Evolutionary conservation across 2,797 vertebrate species (phyloP), one percentile per base, ranked within the genome.

Genomic region (Malurus splendens): DNA sequence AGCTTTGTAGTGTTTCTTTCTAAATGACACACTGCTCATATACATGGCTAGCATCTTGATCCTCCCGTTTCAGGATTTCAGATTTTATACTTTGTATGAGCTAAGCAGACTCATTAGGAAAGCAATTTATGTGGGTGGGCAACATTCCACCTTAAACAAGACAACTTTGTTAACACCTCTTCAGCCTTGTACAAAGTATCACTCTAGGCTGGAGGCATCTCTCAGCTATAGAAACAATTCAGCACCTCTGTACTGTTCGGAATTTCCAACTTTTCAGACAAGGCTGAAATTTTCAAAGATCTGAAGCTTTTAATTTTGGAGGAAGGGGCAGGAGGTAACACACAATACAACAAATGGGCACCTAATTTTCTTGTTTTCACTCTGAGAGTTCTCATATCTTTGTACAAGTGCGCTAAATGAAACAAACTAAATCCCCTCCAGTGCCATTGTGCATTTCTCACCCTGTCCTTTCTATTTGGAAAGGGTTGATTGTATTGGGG

Each of bases 171-270:
- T 91, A 72, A 88, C 7, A 82, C 27, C 17, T 61, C 59, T 74
- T 79, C 56, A 82, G 18, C 12, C 23, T 42, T 77, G 41, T 5
- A 14, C 22, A 33, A 60, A 65, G 41, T 41, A n/a, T 70, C 92
- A 86, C 41, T 38, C 67, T 56, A 52, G 52, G 38, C 55, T 79
- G 94, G 38, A 92, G 65, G 41, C 62, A 93, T 75, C 84, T 93
- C 5, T 0, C 61, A 85, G 47, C 44, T n/a, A 22, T 1, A 74
- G 27, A 64, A 90, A 93, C 10, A 16, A 84, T 71, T 71, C 78
- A 89, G 77, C 42, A 88, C 16, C 72, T 76, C 39, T 61, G 10
- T n/a, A 36, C 10, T 54, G 42, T 20, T 64, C 32, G 6, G 28
- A 66, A 80, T 65, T 77, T 64, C 27, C 36, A 82, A n/a, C 42